Conservation (phyloP, 1,140 invertebrate genomes). For the Chymomyza costata region DNA sequence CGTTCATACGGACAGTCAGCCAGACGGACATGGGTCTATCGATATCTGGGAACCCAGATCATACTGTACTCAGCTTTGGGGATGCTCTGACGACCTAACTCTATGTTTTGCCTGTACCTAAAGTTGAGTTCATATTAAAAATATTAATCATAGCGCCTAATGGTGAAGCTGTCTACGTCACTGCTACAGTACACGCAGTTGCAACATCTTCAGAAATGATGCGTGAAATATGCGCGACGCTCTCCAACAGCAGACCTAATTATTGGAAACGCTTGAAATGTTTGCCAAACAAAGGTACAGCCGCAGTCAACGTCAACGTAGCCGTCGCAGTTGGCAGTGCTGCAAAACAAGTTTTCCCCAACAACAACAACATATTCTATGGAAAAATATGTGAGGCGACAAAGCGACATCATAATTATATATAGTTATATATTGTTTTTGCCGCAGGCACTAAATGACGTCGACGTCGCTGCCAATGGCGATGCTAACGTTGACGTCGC, state of each 20-base stretch:
- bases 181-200: slow-evolving; percentile 2
- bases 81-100: no score
- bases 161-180: not conserved
- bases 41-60: no score
- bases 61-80: no score
- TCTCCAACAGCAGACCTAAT: slow-evolving; percentile 37
- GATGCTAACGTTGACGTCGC: not conserved
- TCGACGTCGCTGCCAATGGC: not conserved
- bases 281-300: slow-evolving; percentile 37
- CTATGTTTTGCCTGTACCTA: no score
- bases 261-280: slow-evolving; percentile 32
- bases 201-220: slow-evolving; percentile 27
- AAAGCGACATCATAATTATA: slow-evolving; percentile 35
- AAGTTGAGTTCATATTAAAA: no score
- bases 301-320: not conserved
- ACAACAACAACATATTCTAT: slow-evolving; percentile 16
- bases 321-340: not conserved
- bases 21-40: no score
- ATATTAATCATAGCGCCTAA: not conserved
- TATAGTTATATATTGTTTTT: slow-evolving; percentile 13
- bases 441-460: not conserved
- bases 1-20: no score
- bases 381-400: slow-evolving; percentile 23
- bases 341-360: slow-evolving; percentile 19
- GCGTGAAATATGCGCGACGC: slow-evolving; percentile 28